phyloP scores from a whole-genome alignment of 2,113 vertebrate species.

The Lates calcarifer region DNA sequence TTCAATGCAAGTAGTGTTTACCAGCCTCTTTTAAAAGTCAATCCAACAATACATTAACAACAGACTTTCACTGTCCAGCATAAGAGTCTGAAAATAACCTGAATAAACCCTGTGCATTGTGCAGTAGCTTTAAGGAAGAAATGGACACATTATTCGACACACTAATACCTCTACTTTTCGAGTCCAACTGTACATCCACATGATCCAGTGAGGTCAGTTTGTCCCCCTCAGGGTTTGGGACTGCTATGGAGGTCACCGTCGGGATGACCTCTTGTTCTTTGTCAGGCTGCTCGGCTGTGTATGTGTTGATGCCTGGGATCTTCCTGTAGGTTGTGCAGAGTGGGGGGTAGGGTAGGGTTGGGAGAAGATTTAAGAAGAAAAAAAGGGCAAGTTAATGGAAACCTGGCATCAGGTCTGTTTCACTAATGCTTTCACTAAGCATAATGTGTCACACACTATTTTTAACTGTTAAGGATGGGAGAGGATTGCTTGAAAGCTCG shows the following conservation, averaged over 20 bases:
- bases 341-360: too few species aligned
- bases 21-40: background rate
- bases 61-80: background rate
- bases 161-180: conserved; percentile 74
- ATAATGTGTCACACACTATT: conserved; percentile 73
- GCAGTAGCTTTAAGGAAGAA: background rate
- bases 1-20: background rate
- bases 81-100: background rate
- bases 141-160: background rate
- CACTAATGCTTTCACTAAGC: conserved; percentile 71
- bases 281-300: conserved; percentile 78
- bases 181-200: conserved; percentile 75
- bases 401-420: conserved; percentile 69
- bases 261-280: conserved; percentile 84
- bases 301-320: conserved; percentile 78
- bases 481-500: conserved; percentile 68
- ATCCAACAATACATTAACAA: background rate
- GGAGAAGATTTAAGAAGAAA: background rate
- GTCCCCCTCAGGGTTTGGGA: conserved; percentile 73
- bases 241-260: conserved; percentile 76
- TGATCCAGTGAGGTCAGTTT: conserved; percentile 72
- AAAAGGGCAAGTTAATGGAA: conserved; percentile 56
- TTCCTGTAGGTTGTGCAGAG: conserved; percentile 71
- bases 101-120: background rate
- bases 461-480: conserved; percentile 72